Percentiles rank a stretch among this genome's conserved stretches.
Conservation (phyloP, 2,797 vertebrate species). For the Schizopygopsis malacanthus region DNA sequence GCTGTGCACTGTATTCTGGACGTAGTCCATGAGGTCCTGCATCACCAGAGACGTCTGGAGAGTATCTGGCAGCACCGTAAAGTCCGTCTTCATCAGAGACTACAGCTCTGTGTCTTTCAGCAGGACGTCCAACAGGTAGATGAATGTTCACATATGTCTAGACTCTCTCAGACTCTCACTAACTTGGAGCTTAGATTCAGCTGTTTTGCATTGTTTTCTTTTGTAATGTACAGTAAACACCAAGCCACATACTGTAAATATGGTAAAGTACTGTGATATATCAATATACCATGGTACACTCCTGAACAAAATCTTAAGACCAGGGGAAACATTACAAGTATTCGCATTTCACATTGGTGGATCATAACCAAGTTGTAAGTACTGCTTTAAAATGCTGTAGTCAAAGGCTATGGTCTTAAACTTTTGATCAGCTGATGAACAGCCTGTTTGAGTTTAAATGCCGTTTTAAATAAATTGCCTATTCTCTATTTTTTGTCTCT, state of each 20-base stretch:
- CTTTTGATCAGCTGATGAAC: no score
- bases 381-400: no score
- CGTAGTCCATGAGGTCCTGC: conserved; percentile 95
- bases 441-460: no score
- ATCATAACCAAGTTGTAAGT: no score
- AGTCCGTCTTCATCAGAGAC: conserved; percentile 94
- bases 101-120: conserved; percentile 98
- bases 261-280: neutral
- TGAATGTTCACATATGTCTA: neutral
- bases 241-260: neutral
- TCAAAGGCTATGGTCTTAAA: no score
- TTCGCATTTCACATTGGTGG: no score
- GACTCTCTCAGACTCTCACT: neutral
- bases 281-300: neutral
- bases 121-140: conserved; percentile 98
- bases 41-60: conserved; percentile 94
- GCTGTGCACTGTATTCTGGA: conserved; percentile 93
- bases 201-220: neutral
- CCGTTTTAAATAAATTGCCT: no score
- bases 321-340: no score
- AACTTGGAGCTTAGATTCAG: neutral
- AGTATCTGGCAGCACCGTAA: conserved; percentile 98
- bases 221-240: neutral
- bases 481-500: no score
- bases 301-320: no score